Percentiles rank a stretch among this genome's conserved stretches.
Evolutionary conservation across 2,113 vertebrate genomes (phyloP).

Genomic region (Charadrius vociferus): DNA sequence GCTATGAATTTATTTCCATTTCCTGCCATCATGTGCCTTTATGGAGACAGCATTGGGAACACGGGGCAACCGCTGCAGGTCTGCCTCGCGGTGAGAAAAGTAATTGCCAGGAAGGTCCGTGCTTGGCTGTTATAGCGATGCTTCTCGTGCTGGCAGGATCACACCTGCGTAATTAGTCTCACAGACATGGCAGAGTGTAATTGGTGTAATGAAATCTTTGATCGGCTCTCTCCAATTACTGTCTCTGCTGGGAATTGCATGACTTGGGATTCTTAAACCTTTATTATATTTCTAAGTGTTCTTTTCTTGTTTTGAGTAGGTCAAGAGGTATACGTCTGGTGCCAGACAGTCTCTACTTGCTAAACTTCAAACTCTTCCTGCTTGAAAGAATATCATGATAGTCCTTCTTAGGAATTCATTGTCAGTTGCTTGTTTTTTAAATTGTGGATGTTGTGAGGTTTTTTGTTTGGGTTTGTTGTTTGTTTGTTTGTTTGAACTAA

Average conservation of each 20-base stretch:
- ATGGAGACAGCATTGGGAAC: background rate
- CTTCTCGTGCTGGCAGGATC: background rate
- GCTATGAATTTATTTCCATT: background rate
- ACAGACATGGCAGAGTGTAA: background rate
- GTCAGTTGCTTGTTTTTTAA: background rate
- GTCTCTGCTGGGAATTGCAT: background rate
- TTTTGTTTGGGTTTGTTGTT: background rate
- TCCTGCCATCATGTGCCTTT: background rate
- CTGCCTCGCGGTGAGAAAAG: accelerated
- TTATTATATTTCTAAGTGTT: background rate
- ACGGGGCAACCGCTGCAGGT: background rate
- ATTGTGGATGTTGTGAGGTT: background rate
- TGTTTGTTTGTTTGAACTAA: background rate
- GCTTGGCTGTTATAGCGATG: background rate
- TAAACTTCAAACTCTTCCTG: background rate
- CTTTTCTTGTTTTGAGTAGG: background rate
- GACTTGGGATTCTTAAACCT: background rate
- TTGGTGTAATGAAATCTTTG: background rate
- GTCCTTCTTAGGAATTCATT: background rate
- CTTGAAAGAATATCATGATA: background rate
- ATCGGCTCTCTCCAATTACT: background rate
- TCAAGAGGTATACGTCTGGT: background rate
- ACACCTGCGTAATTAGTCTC: background rate
- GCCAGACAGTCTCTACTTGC: background rate
- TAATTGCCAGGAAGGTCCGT: background rate